phyloP scores from a whole-genome alignment of 2,888 invertebrate genomes.

The Chelonus formosanus region DNA sequence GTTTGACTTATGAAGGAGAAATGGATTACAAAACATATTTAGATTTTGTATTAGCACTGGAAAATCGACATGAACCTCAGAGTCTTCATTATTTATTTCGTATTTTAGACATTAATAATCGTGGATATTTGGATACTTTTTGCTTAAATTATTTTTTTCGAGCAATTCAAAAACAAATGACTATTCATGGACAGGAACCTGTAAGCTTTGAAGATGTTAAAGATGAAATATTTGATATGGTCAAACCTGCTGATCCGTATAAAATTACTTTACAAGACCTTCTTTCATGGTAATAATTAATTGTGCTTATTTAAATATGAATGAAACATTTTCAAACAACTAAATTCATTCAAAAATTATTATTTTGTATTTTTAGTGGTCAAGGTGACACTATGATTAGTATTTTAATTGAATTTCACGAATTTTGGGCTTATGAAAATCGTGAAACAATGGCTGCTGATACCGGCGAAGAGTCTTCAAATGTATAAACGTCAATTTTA shows the following conservation, averaged over 20 bases:
- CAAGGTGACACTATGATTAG: constrained; percentile 94
- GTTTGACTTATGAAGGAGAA: constrained; percentile 92
- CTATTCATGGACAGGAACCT: constrained; percentile 85
- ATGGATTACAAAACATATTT: constrained; percentile 98
- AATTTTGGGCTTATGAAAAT: constrained; percentile 97
- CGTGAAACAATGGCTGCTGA: constrained; percentile 81
- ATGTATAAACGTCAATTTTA: constrained; percentile 48
- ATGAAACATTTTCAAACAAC: too few species aligned
- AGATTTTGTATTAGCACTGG: constrained; percentile 91
- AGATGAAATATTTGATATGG: constrained; percentile 98
- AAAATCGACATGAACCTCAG: constrained; percentile 91
- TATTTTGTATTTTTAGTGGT: constrained; percentile 70
- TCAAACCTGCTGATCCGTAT: constrained; percentile 84
- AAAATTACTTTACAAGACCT: constrained; percentile 89
- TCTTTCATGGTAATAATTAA: constrained; percentile 71
- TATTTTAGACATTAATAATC: constrained; percentile 87
- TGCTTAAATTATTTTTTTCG: constrained; percentile 93
- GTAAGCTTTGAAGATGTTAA: constrained; percentile 94
- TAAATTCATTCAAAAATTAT: too few species aligned
- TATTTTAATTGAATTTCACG: constrained; percentile 93
- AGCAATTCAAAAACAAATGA: constrained; percentile 92
- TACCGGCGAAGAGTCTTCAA: constrained; percentile 64
- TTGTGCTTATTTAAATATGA: constrained; percentile 23
- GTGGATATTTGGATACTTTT: constrained; percentile 89
- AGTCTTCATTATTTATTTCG: constrained; percentile 91